Percentiles rank a stretch among this genome's conserved stretches.
These are phyloP conservation scores for Penelope pileata DNA, from an alignment of 2,113 vertebrate genomes.

Conservation along the genomic window DNA sequence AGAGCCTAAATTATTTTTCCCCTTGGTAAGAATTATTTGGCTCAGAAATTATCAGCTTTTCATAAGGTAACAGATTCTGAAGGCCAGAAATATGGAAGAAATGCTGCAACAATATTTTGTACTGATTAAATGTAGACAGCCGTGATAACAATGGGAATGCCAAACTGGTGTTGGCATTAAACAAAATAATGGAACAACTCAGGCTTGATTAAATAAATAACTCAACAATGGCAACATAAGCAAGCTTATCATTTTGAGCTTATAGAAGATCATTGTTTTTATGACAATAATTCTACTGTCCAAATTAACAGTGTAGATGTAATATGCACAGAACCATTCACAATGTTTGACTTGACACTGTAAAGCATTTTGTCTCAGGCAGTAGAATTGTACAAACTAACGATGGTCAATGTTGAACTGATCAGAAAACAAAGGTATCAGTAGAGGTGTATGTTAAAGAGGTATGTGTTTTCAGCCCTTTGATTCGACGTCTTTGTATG, in stretches of 20 bases:
- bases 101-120: slow-evolving; percentile 15
- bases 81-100: slow-evolving; percentile 18
- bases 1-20: not conserved
- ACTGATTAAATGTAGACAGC: slow-evolving; percentile 2
- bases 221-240: not conserved
- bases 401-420: not conserved
- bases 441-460: not conserved
- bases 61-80: not conserved
- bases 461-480: not conserved
- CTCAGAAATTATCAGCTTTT: not conserved
- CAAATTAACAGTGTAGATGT: not conserved
- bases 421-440: not conserved
- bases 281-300: not conserved
- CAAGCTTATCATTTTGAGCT: not conserved
- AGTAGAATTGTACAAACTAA: not conserved
- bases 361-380: not conserved
- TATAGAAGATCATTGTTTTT: not conserved
- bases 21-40: not conserved
- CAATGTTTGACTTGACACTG: not conserved
- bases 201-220: not conserved
- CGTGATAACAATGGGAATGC: not conserved
- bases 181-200: slow-evolving; percentile 14
- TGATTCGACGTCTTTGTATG: not conserved
- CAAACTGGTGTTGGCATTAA: not conserved
- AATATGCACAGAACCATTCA: not conserved